Evolutionary conservation across 2,888 invertebrate genomes (phyloP).

Genomic region (Yponomeuta malinellus): DNA sequence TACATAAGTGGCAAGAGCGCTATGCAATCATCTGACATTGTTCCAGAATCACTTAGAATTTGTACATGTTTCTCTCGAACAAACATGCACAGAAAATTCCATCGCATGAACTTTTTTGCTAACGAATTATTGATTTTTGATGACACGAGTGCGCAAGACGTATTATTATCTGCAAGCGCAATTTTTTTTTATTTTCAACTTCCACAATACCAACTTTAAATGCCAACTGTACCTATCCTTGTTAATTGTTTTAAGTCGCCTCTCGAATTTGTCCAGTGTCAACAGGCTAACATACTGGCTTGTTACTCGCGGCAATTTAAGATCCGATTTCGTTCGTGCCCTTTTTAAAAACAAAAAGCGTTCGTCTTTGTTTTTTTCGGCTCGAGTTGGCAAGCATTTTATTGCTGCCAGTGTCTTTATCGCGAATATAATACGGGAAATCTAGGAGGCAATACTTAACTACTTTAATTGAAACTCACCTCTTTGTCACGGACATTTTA

Average conservation of each 20-base stretch:
- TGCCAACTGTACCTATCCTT: background rate
- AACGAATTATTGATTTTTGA: too few relatives aligned
- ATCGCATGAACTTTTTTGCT: too few relatives aligned
- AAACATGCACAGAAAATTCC: too few relatives aligned
- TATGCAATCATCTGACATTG: too few relatives aligned
- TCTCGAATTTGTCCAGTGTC: slow-evolving; percentile 12
- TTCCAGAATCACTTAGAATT: too few relatives aligned
- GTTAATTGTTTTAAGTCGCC: slow-evolving; percentile 21
- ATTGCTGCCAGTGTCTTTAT: background rate
- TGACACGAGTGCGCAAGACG: background rate
- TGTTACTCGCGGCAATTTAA: slow-evolving; percentile 11
- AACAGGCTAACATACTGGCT: slow-evolving; percentile 1
- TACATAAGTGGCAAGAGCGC: too few relatives aligned
- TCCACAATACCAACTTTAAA: background rate
- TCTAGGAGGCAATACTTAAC: background rate
- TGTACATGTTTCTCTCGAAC: too few relatives aligned
- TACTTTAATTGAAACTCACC: background rate
- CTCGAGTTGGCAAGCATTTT: background rate
- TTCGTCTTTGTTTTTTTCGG: background rate
- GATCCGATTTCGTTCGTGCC: slow-evolving; percentile 5
- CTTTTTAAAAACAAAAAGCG: slow-evolving; percentile 1
- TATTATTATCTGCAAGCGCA: background rate
- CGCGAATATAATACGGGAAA: too few relatives aligned
- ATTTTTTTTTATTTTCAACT: background rate
- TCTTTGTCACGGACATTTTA: too few relatives aligned